phyloP scores from a whole-genome alignment of 2,888 invertebrate genomes.

The Campoplex capitator region DNA sequence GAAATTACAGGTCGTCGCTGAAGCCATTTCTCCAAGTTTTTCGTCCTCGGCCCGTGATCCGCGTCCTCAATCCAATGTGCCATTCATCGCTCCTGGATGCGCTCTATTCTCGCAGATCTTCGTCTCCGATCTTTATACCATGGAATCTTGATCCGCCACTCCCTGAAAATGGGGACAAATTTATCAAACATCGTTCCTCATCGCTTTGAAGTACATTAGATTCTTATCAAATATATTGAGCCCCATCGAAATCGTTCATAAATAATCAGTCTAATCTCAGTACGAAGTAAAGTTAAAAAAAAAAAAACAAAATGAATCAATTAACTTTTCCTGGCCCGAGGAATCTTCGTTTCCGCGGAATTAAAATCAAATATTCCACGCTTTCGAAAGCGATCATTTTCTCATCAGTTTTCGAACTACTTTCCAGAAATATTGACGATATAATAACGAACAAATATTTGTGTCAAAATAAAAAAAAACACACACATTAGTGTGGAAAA shows the following conservation, averaged over 20 bases:
- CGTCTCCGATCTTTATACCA: slow-evolving; percentile 72
- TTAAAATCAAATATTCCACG: not conserved
- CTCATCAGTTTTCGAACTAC: not conserved
- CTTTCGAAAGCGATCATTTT: not conserved
- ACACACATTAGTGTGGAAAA: not conserved
- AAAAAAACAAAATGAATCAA: not conserved
- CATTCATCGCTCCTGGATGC: slow-evolving; percentile 73
- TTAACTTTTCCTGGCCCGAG: not conserved
- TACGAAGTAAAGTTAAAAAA: not conserved
- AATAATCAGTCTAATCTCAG: not conserved
- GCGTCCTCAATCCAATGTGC: slow-evolving; percentile 68
- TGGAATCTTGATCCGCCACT: slow-evolving; percentile 75
- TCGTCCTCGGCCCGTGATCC: slow-evolving; percentile 12
- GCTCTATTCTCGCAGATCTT: slow-evolving; percentile 36
- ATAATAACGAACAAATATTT: not conserved
- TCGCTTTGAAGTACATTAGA: not conserved
- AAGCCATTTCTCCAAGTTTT: slow-evolving; percentile 49
- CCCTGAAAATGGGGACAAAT: slow-evolving; percentile 75
- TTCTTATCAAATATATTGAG: not conserved
- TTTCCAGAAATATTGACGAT: not conserved
- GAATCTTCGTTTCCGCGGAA: not conserved
- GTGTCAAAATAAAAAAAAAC: not conserved
- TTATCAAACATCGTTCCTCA: not conserved
- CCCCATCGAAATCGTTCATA: not conserved
- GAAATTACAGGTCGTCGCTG: slow-evolving; percentile 37